Conservation (phyloP, 2,797 vertebrate genomes). For the Hemitrygon akajei region DNA sequence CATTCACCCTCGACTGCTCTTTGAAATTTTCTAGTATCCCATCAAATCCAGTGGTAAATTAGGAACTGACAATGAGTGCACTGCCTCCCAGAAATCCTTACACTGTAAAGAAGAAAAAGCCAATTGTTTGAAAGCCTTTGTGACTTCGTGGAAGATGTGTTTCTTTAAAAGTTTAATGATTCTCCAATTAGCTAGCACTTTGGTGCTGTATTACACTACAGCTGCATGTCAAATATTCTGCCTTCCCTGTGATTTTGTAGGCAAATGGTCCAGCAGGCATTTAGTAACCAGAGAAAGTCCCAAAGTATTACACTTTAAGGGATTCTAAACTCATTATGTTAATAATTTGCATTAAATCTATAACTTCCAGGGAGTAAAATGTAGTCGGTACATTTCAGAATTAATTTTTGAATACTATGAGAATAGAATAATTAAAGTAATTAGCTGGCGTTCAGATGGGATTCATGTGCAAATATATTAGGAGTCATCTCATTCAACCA, state of each 20-base stretch:
- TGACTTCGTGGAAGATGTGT: background rate
- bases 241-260: background rate
- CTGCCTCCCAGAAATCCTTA: background rate
- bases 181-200: background rate
- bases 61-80: background rate
- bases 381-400: background rate
- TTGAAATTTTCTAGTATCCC: too few species aligned
- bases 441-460: background rate
- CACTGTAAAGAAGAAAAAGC: background rate
- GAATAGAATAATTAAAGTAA: background rate
- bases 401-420: conserved; percentile 27
- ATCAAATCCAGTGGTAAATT: background rate
- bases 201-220: background rate
- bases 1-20: too few species aligned
- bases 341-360: conserved; percentile 26
- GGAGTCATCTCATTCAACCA: background rate
- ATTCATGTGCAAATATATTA: background rate
- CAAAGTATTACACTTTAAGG: conserved; percentile 30
- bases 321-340: conserved; percentile 11
- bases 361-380: conserved; percentile 1
- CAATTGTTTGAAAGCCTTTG: background rate
- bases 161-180: background rate
- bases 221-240: conserved; percentile 5
- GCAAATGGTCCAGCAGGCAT: background rate
- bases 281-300: conserved; percentile 15